Evolutionary conservation across 1,140 invertebrate genomes (phyloP).

Genomic region (Cotesia glomerata): DNA sequence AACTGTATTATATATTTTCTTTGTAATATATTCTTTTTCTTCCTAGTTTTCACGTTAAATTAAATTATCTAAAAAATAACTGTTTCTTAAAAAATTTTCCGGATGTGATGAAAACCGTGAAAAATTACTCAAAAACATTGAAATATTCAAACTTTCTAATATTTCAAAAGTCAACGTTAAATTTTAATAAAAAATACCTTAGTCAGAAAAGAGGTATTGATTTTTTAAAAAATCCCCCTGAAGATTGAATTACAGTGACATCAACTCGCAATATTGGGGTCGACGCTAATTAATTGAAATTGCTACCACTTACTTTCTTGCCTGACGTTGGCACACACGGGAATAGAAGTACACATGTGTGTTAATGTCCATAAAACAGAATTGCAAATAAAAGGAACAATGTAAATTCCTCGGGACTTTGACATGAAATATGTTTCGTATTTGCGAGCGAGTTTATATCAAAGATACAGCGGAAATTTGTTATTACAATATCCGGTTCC

Average conservation of each 20-base stretch:
- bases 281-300: slow-evolving; percentile 30
- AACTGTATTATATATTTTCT: neutral
- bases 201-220: slow-evolving; percentile 1
- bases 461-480: slow-evolving; percentile 55
- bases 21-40: neutral
- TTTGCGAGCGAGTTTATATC: slow-evolving; percentile 32
- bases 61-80: neutral
- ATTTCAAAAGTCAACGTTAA: too few relatives aligned
- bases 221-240: neutral
- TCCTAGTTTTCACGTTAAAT: neutral
- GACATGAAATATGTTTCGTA: neutral
- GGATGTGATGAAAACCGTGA: too few relatives aligned
- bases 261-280: slow-evolving; percentile 17
- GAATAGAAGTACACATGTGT: neutral
- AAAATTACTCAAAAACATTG: too few relatives aligned
- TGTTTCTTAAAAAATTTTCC: too few relatives aligned
- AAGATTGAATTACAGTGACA: slow-evolving; percentile 26
- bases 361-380: too few relatives aligned
- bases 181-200: neutral
- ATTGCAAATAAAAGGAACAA: too few relatives aligned
- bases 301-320: neutral
- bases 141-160: too few relatives aligned
- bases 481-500: slow-evolving; percentile 62
- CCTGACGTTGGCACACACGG: neutral
- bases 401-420: too few relatives aligned